Evolutionary conservation across 2,113 vertebrate species (phyloP), one percentile per base, ranked within the genome.

Genomic region (Channa maculata): DNA sequence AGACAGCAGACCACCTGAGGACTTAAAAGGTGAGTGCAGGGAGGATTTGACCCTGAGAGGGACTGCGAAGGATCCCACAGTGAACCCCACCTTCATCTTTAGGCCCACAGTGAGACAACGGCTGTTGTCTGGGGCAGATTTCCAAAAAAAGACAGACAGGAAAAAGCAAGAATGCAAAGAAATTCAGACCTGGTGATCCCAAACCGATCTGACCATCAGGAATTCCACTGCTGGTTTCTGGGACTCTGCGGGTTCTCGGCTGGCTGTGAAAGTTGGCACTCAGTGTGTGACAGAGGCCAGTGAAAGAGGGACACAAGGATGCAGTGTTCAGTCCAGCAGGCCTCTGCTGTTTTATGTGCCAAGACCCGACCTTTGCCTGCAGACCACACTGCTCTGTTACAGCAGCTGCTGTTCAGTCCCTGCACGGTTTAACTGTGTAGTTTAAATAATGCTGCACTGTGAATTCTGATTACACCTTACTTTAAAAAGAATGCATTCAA

Each of bases 251-350:
- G 49, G 82, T 90, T 90, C 80, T 88, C 80, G 5, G 60, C 75
- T 75, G 24, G 13, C 74, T 86, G 86, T 83, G 64, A 89, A 89
- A 82, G 79, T 78, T 90, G 85, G 83, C 88, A 67, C 61, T 14
- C 6, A 0, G 53, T 55, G 75, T 77, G 63, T 55, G 73, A 65
- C 67, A 24, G 11, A 76, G 82, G 65, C 44, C 54, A 59, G 62
- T 37, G 65, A 68, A 59, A 52, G 43, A 75, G 48, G 14, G 74
- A 86, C 84, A 88, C 74, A 90, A 80, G 78, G 77, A 51, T 14
- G 69, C 78, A 75, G 63, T 91, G 89, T 89, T 83, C 9, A 50
- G 51, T 11, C 45, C 64, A 48, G 44, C 46, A 5, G 65, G 51
- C 76, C 76, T 65, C 72, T 43, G 1, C 51, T 45, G 75, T 3